Base-by-base conservation (phyloP, 2,797 vertebrate species). In the Todus mexicanus region DNA sequence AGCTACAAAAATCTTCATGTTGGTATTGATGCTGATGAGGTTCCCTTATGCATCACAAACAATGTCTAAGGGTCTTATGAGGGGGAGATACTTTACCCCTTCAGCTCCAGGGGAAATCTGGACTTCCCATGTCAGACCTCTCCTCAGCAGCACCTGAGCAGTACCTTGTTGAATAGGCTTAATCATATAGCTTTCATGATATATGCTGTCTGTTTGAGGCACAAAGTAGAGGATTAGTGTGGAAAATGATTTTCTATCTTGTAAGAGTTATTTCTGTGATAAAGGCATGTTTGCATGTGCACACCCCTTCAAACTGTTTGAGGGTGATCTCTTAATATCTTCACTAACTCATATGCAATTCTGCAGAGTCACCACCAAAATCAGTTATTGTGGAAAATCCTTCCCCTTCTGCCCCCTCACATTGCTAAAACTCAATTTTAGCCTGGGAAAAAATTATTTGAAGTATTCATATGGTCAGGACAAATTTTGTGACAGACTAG, bases 381-480 rank as follows among this genome's bases (percentile, higher is more conserved):
- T 66, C 65, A 45, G 78, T 89, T 94, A 81, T n/a, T 4, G 22
- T 6, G 4, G 93, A 92, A 94, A 96, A 89, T 77, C 65, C 75
- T 94, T 94, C 38, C 82, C 87, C 72, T 93, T 74, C 78, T 92
- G 83, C 56, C 76, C 84, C 70, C 66, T 94, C 21, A 10, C 51
- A 56, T 66, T 81, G 72, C 81, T 69, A 43, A 91, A 90, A 87
- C 76, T 70, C 73, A 87, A 73, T 94, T 96, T 95, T 89, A 78
- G 76, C 48, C 57, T 26, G 15, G 29, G 47, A 22, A 79, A 70
- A 90, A 91, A 78, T 22, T 29, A 75, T 84, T 70, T 84, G 66
- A 76, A 61, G 87, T 59, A 72, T 93, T 93, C 43, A 23, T 60
- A 92, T 29, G 63, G 59, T 59, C 51, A 89, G 61, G 45, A 63